A percentile compares a stretch with the other conserved stretches of the same genome.
phyloP scores from a whole-genome alignment of 2,888 invertebrate species.

The Dioctria rufipes region DNA sequence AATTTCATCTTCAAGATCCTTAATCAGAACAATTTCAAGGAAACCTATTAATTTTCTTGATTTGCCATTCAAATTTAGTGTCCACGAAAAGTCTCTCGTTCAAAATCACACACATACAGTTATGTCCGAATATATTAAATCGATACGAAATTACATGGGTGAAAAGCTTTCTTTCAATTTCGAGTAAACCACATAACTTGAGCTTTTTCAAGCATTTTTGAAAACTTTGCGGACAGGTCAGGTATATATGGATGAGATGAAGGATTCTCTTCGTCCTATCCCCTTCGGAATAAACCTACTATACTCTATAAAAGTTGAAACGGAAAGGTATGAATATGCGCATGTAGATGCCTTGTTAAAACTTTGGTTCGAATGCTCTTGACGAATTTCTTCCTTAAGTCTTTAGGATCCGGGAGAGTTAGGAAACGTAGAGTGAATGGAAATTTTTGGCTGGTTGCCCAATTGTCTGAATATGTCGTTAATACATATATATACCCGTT shows the following conservation, averaged over 20 bases:
- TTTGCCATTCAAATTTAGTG: too few relatives aligned
- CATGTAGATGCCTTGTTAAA: too few relatives aligned
- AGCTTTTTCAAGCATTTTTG: conserved; percentile 34
- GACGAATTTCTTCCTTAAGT: not conserved
- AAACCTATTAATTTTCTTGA: too few relatives aligned
- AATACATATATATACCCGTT: too few relatives aligned
- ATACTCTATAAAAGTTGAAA: too few relatives aligned
- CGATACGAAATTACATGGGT: conserved; percentile 11
- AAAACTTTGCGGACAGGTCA: conserved; percentile 40
- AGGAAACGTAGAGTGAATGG: not conserved
- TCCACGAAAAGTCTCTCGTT: too few relatives aligned
- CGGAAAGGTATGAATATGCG: not conserved
- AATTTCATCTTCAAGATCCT: too few relatives aligned
- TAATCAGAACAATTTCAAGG: too few relatives aligned
- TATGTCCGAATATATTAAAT: conserved; percentile 17
- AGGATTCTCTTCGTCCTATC: not conserved
- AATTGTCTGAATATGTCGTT: conserved; percentile 2
- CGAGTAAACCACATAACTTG: conserved; percentile 13
- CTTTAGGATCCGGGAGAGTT: not conserved
- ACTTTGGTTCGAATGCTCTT: not conserved
- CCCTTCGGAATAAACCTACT: too few relatives aligned
- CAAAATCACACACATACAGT: too few relatives aligned
- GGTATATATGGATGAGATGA: conserved; percentile 5
- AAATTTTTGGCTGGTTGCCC: conserved; percentile 35
- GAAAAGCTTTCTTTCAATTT: conserved; percentile 14